A percentile compares a stretch with the other conserved stretches of the same genome.
Evolutionary conservation across 2,797 vertebrate species (phyloP).

Genomic region (Knipowitschia caucasica): DNA sequence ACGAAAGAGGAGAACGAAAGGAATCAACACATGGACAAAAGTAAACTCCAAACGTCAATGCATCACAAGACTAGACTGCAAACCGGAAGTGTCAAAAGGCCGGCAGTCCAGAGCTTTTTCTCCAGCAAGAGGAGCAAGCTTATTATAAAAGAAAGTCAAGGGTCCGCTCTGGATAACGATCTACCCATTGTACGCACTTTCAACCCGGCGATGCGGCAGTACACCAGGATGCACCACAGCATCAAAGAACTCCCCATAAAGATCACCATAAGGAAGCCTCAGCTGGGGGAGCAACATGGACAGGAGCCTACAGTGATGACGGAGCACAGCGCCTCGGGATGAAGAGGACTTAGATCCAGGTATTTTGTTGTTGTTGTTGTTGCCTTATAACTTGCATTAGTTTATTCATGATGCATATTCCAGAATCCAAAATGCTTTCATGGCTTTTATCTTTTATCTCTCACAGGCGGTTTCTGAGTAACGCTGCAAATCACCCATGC

Average conservation of each 20-base stretch:
- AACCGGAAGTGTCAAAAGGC: conserved; percentile 58
- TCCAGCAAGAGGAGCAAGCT: conserved; percentile 77
- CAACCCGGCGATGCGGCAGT: conserved; percentile 80
- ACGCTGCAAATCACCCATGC: conserved; percentile 10
- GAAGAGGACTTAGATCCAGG: conserved; percentile 71
- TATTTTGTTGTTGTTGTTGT: conserved; percentile 28
- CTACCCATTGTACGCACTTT: conserved; percentile 69
- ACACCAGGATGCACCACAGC: conserved; percentile 76
- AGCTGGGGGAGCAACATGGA: conserved; percentile 56
- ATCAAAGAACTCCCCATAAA: conserved; percentile 66
- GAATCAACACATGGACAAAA: conserved; percentile 76
- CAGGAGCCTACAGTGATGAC: conserved; percentile 77
- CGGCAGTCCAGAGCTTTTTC: conserved; percentile 62
- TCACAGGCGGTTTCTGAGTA: conserved; percentile 43
- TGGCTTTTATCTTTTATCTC: conserved; percentile 16
- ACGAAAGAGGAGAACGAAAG: conserved; percentile 79
- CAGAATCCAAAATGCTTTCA: not conserved
- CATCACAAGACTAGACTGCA: conserved; percentile 77
- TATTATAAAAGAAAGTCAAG: conserved; percentile 59
- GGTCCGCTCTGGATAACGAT: conserved; percentile 59
- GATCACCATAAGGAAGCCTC: conserved; percentile 71
- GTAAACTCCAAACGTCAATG: conserved; percentile 79
- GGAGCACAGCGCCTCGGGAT: conserved; percentile 77
- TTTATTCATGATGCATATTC: not conserved
- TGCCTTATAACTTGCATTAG: not conserved